These are phyloP conservation scores for Aspiorhynchus laticeps DNA, from an alignment of 2,113 vertebrate genomes.

Conservation along the genomic window DNA sequence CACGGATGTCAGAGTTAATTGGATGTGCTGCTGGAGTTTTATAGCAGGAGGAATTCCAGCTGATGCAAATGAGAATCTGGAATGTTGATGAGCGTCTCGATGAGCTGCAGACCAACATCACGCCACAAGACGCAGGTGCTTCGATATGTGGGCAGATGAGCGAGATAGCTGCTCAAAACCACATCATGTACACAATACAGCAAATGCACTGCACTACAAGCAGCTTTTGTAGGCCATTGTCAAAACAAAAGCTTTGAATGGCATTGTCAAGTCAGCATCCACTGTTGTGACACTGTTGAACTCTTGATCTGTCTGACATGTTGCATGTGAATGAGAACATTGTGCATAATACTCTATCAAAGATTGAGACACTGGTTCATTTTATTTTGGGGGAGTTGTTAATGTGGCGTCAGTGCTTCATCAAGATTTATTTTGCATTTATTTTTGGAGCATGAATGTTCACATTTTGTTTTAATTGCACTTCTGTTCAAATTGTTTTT, in stretches of 20 bases:
- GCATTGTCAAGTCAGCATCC: slow-evolving; percentile 12
- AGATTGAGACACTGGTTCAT: neutral
- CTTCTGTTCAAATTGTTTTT: neutral
- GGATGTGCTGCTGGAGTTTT: neutral
- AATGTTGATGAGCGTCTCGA: slow-evolving; percentile 31
- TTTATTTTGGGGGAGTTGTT: neutral
- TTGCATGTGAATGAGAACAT: too few relatives aligned
- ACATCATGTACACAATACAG: slow-evolving; percentile 54
- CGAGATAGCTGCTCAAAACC: slow-evolving; percentile 70
- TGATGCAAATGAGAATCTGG: slow-evolving; percentile 8
- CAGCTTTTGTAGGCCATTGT: slow-evolving; percentile 26
- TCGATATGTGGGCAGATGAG: slow-evolving; percentile 55
- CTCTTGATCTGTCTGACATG: slow-evolving; percentile 3
- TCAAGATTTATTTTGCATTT: neutral
- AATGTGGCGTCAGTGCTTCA: neutral
- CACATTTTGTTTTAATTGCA: neutral
- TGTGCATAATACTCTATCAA: neutral
- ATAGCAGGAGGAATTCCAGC: neutral
- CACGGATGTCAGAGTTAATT: slow-evolving; percentile 19
- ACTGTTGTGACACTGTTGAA: neutral
- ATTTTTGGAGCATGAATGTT: neutral
- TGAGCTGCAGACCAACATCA: slow-evolving; percentile 4
- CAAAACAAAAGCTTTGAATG: neutral
- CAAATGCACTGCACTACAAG: slow-evolving; percentile 63
- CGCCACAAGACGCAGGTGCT: slow-evolving; percentile 47